A percentile compares a stretch with the other conserved stretches of the same genome.
Evolutionary conservation across 2,888 invertebrate genomes (phyloP).

Genomic region (Apotomis turbidana): DNA sequence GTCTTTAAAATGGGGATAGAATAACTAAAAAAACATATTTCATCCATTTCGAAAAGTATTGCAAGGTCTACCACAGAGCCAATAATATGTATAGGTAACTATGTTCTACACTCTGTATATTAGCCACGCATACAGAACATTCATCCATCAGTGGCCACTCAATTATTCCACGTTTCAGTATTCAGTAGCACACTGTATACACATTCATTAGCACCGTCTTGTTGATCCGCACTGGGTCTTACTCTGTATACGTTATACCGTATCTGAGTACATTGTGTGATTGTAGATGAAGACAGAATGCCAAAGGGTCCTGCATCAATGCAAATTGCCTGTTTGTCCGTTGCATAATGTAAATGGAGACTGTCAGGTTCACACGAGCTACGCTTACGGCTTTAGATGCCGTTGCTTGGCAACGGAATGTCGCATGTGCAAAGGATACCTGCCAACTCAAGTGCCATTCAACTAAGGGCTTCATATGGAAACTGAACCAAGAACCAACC

Average conservation of each 20-base stretch:
- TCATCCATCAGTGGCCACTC: background rate
- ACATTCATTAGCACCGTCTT: conserved; percentile 9
- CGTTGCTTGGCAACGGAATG: background rate
- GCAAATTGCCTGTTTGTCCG: conserved; percentile 28
- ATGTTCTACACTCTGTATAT: no score
- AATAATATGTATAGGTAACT: no score
- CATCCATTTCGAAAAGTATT: no score
- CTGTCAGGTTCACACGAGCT: background rate
- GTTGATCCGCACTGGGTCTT: background rate
- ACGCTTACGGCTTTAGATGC: background rate
- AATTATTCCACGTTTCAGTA: conserved; percentile 26
- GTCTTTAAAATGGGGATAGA: no score
- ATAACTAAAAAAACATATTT: no score
- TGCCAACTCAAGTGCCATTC: no score
- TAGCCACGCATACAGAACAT: background rate
- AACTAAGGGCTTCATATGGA: no score
- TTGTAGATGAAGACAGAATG: background rate
- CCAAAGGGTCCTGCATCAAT: conserved; percentile 11
- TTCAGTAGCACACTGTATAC: background rate
- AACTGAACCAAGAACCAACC: no score
- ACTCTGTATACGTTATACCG: background rate
- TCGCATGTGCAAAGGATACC: background rate
- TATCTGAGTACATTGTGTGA: background rate
- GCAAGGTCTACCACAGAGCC: no score
- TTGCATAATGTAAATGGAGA: conserved; percentile 19